Evolutionary conservation across 2,888 invertebrate species (phyloP).

Genomic region (Listrodromus nycthemerus): DNA sequence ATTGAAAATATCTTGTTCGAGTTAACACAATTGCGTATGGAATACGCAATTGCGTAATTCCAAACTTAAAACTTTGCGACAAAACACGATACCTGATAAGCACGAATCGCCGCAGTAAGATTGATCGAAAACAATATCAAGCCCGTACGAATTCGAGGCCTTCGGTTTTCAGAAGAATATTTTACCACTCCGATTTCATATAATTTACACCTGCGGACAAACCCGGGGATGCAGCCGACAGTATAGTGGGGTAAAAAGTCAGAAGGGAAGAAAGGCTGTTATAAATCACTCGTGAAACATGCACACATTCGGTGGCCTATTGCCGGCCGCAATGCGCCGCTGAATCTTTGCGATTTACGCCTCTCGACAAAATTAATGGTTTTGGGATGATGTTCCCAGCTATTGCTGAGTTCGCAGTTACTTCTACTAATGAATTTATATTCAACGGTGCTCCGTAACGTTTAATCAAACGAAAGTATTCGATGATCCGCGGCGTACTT

Average conservation of each 20-base stretch:
- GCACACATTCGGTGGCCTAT: not conserved
- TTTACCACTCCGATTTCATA: slow-evolving; percentile 29
- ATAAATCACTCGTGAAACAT: slow-evolving; percentile 48
- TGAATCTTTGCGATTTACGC: slow-evolving; percentile 16
- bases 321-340: not conserved
- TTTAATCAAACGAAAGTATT: slow-evolving; percentile 9
- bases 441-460: slow-evolving; percentile 10
- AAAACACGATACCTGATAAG: not conserved
- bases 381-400: not conserved
- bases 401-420: not conserved
- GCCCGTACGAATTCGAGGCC: not conserved
- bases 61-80: not conserved
- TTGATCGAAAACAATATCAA: not conserved
- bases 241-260: slow-evolving; percentile 12
- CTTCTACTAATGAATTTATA: not conserved
- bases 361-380: slow-evolving; percentile 41
- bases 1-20: not conserved
- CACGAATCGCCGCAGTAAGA: not conserved
- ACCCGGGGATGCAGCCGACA: not conserved
- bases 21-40: not conserved
- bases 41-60: not conserved
- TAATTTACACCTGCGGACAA: slow-evolving; percentile 33
- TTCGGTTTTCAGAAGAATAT: not conserved
- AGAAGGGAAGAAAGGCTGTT: slow-evolving; percentile 10
- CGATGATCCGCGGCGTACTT: not conserved